Conservation (phyloP, 2,113 vertebrate genomes). For the Gadus macrocephalus region DNA sequence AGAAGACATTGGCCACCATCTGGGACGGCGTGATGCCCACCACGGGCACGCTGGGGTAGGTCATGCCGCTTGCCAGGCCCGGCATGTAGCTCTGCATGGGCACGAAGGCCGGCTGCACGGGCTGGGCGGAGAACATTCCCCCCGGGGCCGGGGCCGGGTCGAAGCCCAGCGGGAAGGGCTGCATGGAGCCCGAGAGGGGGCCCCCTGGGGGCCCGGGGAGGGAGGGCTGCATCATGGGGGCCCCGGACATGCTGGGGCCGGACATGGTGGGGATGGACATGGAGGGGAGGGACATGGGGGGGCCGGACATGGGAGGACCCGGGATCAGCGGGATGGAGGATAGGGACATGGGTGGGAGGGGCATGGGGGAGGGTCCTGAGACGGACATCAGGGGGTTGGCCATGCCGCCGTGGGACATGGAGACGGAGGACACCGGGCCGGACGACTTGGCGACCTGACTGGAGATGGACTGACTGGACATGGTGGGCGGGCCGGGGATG, state of each 20-base stretch:
- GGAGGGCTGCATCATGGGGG: slow-evolving; percentile 55
- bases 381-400: slow-evolving; percentile 51
- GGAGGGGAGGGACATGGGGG: slow-evolving; percentile 65
- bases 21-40: slow-evolving; percentile 91
- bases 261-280: slow-evolving; percentile 69
- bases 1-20: slow-evolving; percentile 92
- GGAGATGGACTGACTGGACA: slow-evolving; percentile 50
- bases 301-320: slow-evolving; percentile 59
- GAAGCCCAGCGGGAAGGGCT: slow-evolving; percentile 76
- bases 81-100: slow-evolving; percentile 79
- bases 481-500: slow-evolving; percentile 58
- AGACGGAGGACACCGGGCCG: slow-evolving; percentile 46
- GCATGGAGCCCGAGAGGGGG: slow-evolving; percentile 73
- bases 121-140: slow-evolving; percentile 73
- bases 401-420: slow-evolving; percentile 37
- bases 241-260: slow-evolving; percentile 62
- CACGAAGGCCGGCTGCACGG: slow-evolving; percentile 77
- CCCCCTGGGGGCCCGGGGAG: slow-evolving; percentile 59
- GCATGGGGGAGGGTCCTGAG: slow-evolving; percentile 35
- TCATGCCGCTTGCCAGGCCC: slow-evolving; percentile 75
- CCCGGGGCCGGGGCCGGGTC: slow-evolving; percentile 69
- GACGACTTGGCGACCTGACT: slow-evolving; percentile 42
- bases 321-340: slow-evolving; percentile 64
- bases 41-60: slow-evolving; percentile 80
- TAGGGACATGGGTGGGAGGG: slow-evolving; percentile 51